A percentile compares a stretch with the other conserved stretches of the same genome.
These are phyloP conservation scores for Calliphora vicina DNA, from an alignment of 1,140 invertebrate genomes.

Conservation along the genomic window DNA sequence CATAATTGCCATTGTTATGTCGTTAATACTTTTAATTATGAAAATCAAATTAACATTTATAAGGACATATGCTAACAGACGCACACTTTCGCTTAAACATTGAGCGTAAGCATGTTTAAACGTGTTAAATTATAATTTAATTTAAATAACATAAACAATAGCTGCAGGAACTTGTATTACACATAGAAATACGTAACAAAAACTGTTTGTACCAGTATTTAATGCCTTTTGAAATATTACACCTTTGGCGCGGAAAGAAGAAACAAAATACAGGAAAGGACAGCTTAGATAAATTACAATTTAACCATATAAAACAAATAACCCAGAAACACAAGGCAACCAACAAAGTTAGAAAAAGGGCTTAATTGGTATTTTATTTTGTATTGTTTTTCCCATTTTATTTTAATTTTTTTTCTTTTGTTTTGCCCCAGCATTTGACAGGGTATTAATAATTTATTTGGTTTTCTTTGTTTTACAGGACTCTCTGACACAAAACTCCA, in stretches of 20 bases:
- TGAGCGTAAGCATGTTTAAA: neutral
- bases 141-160: neutral
- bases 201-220: neutral
- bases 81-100: no score
- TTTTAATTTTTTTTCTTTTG: no score
- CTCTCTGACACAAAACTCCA: constrained; percentile 61
- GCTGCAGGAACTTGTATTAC: no score
- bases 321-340: neutral
- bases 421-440: no score
- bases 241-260: no score
- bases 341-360: neutral
- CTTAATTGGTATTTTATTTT: constrained; percentile 1
- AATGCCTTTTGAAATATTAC: no score
- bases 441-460: neutral
- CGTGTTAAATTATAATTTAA: neutral
- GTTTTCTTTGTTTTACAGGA: constrained; percentile 41
- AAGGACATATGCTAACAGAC: neutral
- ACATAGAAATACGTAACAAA: no score
- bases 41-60: neutral
- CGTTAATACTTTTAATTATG: neutral
- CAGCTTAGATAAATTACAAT: neutral
- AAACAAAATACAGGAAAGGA: no score
- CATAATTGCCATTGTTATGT: neutral
- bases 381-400: neutral
- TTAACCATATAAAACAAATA: neutral